phyloP scores from a whole-genome alignment of 2,113 vertebrate genomes.

The Galeopterus variegatus region DNA sequence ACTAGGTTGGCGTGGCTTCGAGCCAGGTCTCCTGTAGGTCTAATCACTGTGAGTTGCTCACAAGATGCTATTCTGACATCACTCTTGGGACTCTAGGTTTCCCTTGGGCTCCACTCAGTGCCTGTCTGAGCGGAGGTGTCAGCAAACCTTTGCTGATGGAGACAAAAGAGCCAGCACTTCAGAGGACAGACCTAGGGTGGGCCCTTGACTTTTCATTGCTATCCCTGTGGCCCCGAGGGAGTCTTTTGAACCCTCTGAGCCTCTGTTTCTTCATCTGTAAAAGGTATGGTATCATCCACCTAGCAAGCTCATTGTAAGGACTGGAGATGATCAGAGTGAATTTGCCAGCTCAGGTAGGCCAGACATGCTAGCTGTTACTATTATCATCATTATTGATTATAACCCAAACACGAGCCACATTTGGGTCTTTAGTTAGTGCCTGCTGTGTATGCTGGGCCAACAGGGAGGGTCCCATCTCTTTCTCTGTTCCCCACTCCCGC shows the following conservation, averaged over 20 bases:
- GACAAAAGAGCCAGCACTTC: neutral
- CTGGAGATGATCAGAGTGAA: neutral
- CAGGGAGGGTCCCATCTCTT: neutral
- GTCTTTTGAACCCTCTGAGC: neutral
- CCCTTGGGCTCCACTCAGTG: neutral
- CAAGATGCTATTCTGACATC: neutral
- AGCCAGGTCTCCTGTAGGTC: neutral
- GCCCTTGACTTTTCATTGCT: neutral
- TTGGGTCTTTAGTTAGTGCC: neutral
- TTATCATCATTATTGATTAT: neutral
- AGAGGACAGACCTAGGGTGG: neutral
- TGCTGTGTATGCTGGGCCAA: neutral
- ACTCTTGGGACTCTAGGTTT: neutral
- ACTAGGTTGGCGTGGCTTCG: neutral
- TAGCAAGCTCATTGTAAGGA: neutral
- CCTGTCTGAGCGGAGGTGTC: neutral
- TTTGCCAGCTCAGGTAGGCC: neutral
- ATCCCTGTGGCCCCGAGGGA: neutral
- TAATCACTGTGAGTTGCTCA: neutral
- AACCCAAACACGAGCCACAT: neutral
- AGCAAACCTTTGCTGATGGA: neutral
- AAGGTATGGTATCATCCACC: neutral
- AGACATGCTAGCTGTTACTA: neutral
- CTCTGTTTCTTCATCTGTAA: constrained; percentile 8
- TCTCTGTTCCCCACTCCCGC: neutral